Percentiles rank a stretch among this genome's conserved stretches.
These are phyloP conservation scores for Momotus momota DNA, from an alignment of 2,797 vertebrate species.

Conservation along the genomic window DNA sequence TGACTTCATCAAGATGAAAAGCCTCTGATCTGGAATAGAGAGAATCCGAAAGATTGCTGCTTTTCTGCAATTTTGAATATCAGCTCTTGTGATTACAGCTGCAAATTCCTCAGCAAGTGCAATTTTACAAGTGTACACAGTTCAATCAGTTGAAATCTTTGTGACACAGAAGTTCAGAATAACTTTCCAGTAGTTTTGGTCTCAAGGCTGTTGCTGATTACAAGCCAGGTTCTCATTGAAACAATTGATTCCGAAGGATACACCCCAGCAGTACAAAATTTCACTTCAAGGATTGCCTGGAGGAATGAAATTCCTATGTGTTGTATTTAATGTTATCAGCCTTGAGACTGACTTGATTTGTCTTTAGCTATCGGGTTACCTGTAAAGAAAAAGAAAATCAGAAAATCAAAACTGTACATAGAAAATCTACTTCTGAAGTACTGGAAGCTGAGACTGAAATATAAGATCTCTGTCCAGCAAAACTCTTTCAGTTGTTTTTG, in stretches of 20 bases:
- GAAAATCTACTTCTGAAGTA: neutral
- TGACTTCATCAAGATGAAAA: constrained; percentile 67
- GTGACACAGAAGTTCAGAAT: constrained; percentile 64
- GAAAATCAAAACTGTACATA: constrained; percentile 54
- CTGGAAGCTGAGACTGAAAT: constrained; percentile 24
- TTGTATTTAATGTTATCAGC: constrained; percentile 55
- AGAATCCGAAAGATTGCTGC: constrained; percentile 21
- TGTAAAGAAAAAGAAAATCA: constrained; percentile 76
- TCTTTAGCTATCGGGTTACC: constrained; percentile 81
- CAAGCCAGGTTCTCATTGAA: constrained; percentile 64
- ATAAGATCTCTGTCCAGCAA: neutral
- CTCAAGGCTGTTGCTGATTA: constrained; percentile 56
- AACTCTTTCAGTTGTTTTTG: neutral
- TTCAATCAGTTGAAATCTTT: constrained; percentile 69
- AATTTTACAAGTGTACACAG: constrained; percentile 65
- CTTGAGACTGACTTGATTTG: constrained; percentile 68
- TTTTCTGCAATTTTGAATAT: constrained; percentile 58
- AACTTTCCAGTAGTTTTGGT: constrained; percentile 68
- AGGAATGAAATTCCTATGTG: constrained; percentile 55
- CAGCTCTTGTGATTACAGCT: constrained; percentile 33
- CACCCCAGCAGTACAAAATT: constrained; percentile 66
- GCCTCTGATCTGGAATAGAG: constrained; percentile 2
- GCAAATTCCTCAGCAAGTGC: constrained; percentile 64
- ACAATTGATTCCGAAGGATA: constrained; percentile 54
- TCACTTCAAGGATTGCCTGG: constrained; percentile 62